These are phyloP conservation scores for Antennarius striatus DNA, from an alignment of 2,113 vertebrate species.

Conservation along the genomic window DNA sequence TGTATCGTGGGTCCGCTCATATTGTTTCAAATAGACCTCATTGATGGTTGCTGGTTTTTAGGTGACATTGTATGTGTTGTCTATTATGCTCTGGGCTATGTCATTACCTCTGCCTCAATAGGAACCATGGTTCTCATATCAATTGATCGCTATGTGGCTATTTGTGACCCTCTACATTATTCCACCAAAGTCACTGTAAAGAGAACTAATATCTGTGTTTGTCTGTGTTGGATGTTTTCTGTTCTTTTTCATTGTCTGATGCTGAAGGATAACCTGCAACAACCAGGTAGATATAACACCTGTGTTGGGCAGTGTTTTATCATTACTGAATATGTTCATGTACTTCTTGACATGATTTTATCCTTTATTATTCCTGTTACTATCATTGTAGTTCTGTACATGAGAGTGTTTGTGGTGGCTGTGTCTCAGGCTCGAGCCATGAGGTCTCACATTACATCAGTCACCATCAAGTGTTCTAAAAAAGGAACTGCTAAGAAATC, in stretches of 20 bases:
- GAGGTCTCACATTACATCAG: too few species aligned
- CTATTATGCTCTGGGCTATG: neutral
- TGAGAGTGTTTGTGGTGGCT: constrained; percentile 36
- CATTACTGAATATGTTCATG: neutral
- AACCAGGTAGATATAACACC: neutral
- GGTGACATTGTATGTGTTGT: constrained; percentile 6
- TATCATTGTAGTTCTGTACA: constrained; percentile 35
- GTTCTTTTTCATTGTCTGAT: neutral
- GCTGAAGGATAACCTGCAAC: neutral
- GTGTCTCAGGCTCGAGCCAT: too few species aligned
- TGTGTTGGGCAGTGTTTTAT: constrained; percentile 17
- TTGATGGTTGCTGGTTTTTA: constrained; percentile 26
- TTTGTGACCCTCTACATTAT: too few species aligned
- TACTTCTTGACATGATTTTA: constrained; percentile 2
- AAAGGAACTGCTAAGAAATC: too few species aligned
- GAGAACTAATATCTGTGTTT: neutral
- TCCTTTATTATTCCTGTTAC: constrained; percentile 14
- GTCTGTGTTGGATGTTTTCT: constrained; percentile 22
- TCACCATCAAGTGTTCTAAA: too few species aligned
- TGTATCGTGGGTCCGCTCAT: neutral
- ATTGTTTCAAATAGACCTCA: neutral
- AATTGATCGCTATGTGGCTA: too few species aligned
- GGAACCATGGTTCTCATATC: too few species aligned
- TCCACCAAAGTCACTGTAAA: too few species aligned
- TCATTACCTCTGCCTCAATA: too few species aligned